Conservation (phyloP, 1,140 invertebrate genomes). For the Zaprionus gabonicus region DNA sequence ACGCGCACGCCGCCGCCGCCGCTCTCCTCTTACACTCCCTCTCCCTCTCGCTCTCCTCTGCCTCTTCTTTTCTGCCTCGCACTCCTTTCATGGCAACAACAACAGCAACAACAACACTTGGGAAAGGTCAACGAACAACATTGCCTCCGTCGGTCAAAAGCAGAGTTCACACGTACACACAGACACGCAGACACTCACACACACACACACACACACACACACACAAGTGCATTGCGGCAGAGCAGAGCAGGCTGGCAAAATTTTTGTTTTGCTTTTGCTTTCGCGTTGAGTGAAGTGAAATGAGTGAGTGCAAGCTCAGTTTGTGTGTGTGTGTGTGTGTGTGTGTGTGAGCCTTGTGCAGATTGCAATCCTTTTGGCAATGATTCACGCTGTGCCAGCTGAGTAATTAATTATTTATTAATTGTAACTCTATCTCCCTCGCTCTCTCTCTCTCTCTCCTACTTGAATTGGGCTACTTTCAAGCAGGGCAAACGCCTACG, state of each 20-base stretch:
- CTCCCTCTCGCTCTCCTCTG: neutral
- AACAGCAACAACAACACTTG: constrained; percentile 67
- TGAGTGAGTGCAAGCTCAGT: constrained; percentile 41
- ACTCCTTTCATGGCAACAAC: constrained; percentile 76
- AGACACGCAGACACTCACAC: constrained; percentile 27
- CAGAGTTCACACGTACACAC: constrained; percentile 76
- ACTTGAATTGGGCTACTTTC: no score
- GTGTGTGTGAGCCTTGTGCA: constrained; percentile 34
- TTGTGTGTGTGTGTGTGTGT: neutral
- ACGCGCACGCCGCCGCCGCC: constrained; percentile 14
- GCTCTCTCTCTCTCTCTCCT: neutral
- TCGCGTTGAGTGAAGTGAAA: constrained; percentile 73
- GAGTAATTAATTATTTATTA: constrained; percentile 71
- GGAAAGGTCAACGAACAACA: constrained; percentile 81
- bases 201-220: constrained; percentile 24
- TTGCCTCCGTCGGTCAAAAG: constrained; percentile 81
- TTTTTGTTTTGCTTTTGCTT: constrained; percentile 80
- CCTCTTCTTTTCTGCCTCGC: constrained; percentile 1
- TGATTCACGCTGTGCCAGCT: constrained; percentile 24
- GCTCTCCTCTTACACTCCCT: neutral
- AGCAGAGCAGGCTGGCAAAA: constrained; percentile 56
- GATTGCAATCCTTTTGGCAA: constrained; percentile 35
- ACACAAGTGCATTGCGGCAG: constrained; percentile 40
- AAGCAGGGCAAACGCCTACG: constrained; percentile 29
- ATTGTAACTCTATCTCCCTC: constrained; percentile 54